Percentiles rank a stretch among this genome's conserved stretches.
These are phyloP conservation scores for Nyctibius grandis DNA, from an alignment of 2,797 vertebrate species.

Conservation along the genomic window DNA sequence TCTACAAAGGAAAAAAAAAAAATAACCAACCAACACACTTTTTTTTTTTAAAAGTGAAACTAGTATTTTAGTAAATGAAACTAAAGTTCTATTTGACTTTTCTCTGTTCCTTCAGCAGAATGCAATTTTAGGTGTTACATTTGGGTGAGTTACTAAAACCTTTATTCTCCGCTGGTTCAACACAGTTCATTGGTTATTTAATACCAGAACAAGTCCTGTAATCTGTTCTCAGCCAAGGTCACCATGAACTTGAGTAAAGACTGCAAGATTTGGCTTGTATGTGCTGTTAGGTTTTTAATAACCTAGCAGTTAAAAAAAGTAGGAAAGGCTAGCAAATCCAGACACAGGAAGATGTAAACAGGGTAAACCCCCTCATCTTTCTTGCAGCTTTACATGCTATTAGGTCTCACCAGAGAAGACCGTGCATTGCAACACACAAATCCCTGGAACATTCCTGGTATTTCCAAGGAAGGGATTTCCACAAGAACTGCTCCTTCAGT, in stretches of 20 bases:
- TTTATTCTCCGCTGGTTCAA: background rate
- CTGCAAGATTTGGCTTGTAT: background rate
- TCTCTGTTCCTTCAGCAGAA: background rate
- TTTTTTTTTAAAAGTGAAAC: background rate
- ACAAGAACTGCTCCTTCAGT: background rate
- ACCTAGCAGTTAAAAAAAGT: background rate
- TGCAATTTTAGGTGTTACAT: background rate
- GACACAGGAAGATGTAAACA: background rate
- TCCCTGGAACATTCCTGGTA: background rate
- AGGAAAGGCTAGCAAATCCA: background rate
- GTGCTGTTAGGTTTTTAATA: background rate
- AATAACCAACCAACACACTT: fast-evolving
- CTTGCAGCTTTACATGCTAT: background rate
- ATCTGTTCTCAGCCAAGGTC: background rate
- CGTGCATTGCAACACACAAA: background rate
- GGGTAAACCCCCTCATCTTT: background rate
- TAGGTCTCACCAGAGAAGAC: background rate
- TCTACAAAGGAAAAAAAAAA: background rate
- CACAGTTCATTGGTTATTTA: background rate
- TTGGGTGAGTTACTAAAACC: background rate
- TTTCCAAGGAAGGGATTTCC: background rate
- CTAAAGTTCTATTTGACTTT: background rate
- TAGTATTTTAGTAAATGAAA: background rate
- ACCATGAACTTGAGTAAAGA: background rate
- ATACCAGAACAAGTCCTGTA: background rate